A percentile compares a stretch with the other conserved stretches of the same genome.
Evolutionary conservation across 2,888 invertebrate genomes (phyloP).

Genomic region (Ennomos erosarius): DNA sequence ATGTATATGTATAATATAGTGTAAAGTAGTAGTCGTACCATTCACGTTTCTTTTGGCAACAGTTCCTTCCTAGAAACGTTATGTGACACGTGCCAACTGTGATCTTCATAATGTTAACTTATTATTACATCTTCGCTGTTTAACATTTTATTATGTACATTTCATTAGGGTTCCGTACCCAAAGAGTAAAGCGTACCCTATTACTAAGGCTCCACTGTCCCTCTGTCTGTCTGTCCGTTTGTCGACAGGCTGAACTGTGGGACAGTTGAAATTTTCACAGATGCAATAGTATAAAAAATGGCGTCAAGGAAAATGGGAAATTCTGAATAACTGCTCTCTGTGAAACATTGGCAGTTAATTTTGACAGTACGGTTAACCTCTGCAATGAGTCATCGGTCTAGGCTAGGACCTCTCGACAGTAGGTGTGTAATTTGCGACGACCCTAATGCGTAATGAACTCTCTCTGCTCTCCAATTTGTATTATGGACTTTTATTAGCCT

Average conservation of each 20-base stretch:
- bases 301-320: too few relatives aligned
- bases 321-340: too few relatives aligned
- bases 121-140: too few relatives aligned
- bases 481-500: conserved; percentile 53
- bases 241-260: too few relatives aligned
- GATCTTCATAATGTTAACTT: neutral
- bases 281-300: too few relatives aligned
- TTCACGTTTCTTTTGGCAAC: conserved; percentile 16
- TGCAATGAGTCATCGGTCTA: conserved; percentile 33
- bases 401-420: conserved; percentile 32
- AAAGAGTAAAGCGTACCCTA: too few relatives aligned
- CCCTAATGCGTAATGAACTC: conserved; percentile 62
- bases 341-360: neutral
- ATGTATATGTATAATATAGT: conserved; percentile 2
- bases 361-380: conserved; percentile 15
- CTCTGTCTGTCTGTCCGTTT: too few relatives aligned
- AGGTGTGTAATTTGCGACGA: conserved; percentile 51
- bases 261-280: too few relatives aligned
- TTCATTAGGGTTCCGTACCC: too few relatives aligned
- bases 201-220: too few relatives aligned
- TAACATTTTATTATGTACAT: too few relatives aligned
- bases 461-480: conserved; percentile 55
- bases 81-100: conserved; percentile 12
- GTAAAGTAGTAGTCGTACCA: conserved; percentile 5
- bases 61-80: conserved; percentile 21